Evolutionary conservation across 2,888 invertebrate genomes (phyloP).

Genomic region (Eristalis intricaria): DNA sequence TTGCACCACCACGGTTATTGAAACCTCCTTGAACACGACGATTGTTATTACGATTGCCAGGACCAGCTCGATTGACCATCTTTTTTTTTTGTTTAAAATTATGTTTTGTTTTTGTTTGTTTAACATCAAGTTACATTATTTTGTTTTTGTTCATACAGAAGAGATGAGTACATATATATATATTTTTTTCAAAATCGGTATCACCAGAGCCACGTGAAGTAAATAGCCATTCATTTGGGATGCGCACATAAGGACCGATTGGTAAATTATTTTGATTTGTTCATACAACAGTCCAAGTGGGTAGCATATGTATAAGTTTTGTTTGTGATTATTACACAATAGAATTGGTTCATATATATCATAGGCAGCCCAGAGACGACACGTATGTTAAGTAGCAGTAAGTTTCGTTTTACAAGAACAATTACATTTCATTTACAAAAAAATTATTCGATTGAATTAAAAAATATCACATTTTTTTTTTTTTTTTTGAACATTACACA

Average conservation of each 20-base stretch:
- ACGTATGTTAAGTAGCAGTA: conserved; percentile 34
- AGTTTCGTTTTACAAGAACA: conserved; percentile 22
- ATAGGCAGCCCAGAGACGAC: conserved; percentile 53
- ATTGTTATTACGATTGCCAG: conserved; percentile 77
- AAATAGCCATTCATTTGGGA: conserved; percentile 31
- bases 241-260: conserved; percentile 48
- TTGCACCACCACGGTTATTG: conserved; percentile 81
- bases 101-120: conserved; percentile 30
- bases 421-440: conserved; percentile 47
- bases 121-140: conserved; percentile 16
- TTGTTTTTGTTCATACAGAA: background rate
- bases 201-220: conserved; percentile 67
- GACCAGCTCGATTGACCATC: conserved; percentile 82
- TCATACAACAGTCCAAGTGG: conserved; percentile 10
- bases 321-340: conserved; percentile 54
- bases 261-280: conserved; percentile 15
- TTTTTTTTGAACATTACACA: conserved; percentile 48
- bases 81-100: conserved; percentile 72
- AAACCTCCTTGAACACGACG: conserved; percentile 80
- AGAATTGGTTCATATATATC: conserved; percentile 4
- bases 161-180: conserved; percentile 1
- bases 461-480: conserved; percentile 44
- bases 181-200: conserved; percentile 37
- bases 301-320: conserved; percentile 18
- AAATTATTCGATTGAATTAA: conserved; percentile 39